Percentiles rank a stretch among this genome's conserved stretches.
phyloP scores from a whole-genome alignment of 1,140 invertebrate genomes.

The Harpegnathos saltator region DNA sequence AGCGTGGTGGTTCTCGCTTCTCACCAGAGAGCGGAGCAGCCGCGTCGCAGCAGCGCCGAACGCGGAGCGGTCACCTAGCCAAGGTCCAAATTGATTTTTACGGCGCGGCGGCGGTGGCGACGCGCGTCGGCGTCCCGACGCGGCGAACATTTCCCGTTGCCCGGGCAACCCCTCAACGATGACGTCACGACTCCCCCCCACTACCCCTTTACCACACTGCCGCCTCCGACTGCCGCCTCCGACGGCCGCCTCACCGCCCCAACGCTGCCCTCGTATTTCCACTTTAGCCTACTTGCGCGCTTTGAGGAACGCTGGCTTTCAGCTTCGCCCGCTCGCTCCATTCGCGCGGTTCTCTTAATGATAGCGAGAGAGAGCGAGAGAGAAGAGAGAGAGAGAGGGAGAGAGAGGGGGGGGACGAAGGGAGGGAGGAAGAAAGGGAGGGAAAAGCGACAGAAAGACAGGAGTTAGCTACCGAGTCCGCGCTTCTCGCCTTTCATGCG shows the following conservation, averaged over 20 bases:
- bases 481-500: constrained; percentile 4
- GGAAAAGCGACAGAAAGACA: background rate
- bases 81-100: constrained; percentile 86
- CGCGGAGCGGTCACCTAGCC: constrained; percentile 80
- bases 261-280: constrained; percentile 34
- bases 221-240: background rate
- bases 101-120: constrained; percentile 82
- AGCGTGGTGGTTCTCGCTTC: constrained; percentile 69
- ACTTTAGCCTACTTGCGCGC: constrained; percentile 52
- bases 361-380: constrained; percentile 18
- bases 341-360: constrained; percentile 28
- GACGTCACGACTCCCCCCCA: constrained; percentile 78
- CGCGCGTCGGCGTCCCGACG: constrained; percentile 80
- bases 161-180: constrained; percentile 81
- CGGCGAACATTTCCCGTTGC: constrained; percentile 80
- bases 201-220: constrained; percentile 37
- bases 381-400: background rate
- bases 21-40: constrained; percentile 67
- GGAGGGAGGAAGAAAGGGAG: background rate
- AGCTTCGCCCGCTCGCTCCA: constrained; percentile 41
- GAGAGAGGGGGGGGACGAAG: background rate
- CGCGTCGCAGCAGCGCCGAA: constrained; percentile 75
- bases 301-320: constrained; percentile 30
- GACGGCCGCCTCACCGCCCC: constrained; percentile 8
- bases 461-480: background rate